Conservation (phyloP, 2,113 vertebrate species). For the Polypterus senegalus region DNA sequence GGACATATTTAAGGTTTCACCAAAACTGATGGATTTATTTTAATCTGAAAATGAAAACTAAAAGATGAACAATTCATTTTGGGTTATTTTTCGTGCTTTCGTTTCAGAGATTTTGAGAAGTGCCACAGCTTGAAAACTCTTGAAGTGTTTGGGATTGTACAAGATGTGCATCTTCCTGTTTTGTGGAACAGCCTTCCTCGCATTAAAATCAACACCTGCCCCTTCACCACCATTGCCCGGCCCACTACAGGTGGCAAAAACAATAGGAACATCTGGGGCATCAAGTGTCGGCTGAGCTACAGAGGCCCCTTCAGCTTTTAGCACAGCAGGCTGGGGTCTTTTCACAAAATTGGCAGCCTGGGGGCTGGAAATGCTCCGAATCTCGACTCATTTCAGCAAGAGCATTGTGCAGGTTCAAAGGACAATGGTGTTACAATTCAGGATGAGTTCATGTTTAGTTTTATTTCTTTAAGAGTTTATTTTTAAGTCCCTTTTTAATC, state of each 20-base stretch:
- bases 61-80: neutral
- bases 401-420: no score
- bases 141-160: conserved; percentile 76
- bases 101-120: conserved; percentile 61
- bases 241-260: conserved; percentile 51
- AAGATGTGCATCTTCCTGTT: conserved; percentile 51
- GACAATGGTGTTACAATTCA: no score
- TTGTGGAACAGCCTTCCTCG: conserved; percentile 58
- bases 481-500: no score
- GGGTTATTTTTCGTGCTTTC: conserved; percentile 3
- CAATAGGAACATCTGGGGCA: conserved; percentile 64
- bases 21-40: no score
- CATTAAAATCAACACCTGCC: conserved; percentile 63
- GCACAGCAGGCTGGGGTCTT: neutral
- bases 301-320: conserved; percentile 14
- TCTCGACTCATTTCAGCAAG: no score
- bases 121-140: conserved; percentile 58
- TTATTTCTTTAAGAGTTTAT: no score
- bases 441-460: no score
- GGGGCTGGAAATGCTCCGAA: no score
- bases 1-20: no score
- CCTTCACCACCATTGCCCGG: conserved; percentile 66
- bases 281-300: conserved; percentile 54
- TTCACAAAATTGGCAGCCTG: no score
- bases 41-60: no score